Conservation (phyloP, 2,113 vertebrate species). For the Corythornis madagascariensis region DNA sequence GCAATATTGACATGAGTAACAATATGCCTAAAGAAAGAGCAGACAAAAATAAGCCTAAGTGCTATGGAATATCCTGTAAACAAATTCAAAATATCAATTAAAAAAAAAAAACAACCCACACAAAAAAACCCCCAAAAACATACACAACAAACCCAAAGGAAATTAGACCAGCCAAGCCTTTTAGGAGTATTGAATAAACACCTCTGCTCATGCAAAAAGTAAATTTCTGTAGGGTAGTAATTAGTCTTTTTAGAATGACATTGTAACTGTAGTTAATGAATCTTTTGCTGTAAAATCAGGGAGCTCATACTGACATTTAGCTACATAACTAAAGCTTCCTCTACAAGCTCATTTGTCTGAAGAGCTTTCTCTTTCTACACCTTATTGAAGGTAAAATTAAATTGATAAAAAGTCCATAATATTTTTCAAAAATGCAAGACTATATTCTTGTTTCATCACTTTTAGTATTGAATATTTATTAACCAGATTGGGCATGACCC, state of each 20-base stretch:
- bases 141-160: neutral
- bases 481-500: neutral
- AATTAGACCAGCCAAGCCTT: neutral
- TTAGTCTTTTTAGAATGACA: neutral
- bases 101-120: neutral
- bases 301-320: neutral
- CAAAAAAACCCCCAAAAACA: neutral
- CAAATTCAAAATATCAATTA: neutral
- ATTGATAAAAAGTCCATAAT: neutral
- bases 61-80: neutral
- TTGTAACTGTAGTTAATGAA: neutral
- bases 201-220: neutral
- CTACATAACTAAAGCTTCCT: neutral
- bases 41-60: neutral
- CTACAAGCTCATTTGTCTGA: neutral
- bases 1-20: neutral
- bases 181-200: neutral
- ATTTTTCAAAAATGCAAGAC: neutral
- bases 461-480: neutral
- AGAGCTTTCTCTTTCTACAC: neutral
- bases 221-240: neutral
- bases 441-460: neutral
- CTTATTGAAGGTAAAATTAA: neutral
- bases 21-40: neutral
- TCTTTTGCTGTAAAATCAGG: neutral